Conservation (phyloP, 2,113 vertebrate genomes). For the Pterocles burchelli region DNA sequence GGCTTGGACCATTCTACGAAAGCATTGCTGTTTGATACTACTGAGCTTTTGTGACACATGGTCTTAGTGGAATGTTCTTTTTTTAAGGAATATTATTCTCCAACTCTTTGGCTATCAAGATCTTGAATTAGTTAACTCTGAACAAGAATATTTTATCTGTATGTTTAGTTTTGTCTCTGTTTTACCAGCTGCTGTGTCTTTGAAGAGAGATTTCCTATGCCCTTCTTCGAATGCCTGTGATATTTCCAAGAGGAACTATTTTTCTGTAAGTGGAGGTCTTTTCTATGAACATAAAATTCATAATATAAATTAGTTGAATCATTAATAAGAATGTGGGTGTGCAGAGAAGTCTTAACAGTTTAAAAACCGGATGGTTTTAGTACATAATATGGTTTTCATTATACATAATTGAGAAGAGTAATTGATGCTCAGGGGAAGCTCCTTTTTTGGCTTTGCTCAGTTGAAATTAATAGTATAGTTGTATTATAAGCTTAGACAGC, state of each 20-base stretch:
- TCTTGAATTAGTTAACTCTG: neutral
- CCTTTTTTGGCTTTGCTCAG: neutral
- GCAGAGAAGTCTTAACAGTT: neutral
- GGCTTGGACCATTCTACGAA: neutral
- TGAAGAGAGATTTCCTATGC: neutral
- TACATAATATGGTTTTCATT: neutral
- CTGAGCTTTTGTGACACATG: neutral
- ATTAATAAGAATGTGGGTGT: neutral
- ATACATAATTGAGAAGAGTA: neutral
- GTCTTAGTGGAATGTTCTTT: neutral
- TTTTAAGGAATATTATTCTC: neutral
- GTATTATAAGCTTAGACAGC: neutral
- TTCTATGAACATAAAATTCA: neutral
- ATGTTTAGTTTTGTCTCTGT: neutral
- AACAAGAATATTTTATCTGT: neutral
- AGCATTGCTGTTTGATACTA: neutral
- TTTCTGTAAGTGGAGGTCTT: neutral
- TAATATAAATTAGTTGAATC: neutral
- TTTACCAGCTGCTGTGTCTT: neutral
- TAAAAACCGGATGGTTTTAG: neutral
- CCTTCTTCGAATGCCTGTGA: neutral
- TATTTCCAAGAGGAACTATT: neutral
- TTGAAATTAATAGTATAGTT: neutral
- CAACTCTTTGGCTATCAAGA: rapidly evolving
- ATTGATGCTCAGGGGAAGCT: neutral